phyloP scores from a whole-genome alignment of 2,113 vertebrate genomes.

The Maccullochella peelii region DNA sequence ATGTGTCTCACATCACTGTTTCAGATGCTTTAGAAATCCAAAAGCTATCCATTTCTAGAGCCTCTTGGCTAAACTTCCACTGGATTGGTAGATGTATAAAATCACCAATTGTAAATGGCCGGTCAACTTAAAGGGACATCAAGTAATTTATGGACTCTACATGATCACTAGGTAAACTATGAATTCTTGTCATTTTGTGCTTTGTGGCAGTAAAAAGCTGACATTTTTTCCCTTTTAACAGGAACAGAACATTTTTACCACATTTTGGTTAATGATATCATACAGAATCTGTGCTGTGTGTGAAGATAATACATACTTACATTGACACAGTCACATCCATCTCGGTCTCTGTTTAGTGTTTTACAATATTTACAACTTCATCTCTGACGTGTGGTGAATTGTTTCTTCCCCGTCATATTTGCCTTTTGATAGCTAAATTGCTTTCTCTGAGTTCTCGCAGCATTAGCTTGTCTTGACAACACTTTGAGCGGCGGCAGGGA shows the following conservation, averaged over 20 bases:
- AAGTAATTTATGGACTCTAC: background rate
- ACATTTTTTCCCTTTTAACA: background rate
- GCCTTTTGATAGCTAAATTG: slow-evolving; percentile 65
- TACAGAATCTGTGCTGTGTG: background rate
- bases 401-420: slow-evolving; percentile 20
- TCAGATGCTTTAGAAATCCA: background rate
- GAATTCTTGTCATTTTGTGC: background rate
- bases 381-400: slow-evolving; percentile 33
- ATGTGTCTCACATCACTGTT: background rate
- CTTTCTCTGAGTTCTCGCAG: slow-evolving; percentile 30
- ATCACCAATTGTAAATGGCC: background rate
- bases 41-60: background rate
- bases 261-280: slow-evolving; percentile 1
- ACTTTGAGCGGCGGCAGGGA: slow-evolving; percentile 24
- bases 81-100: too few relatives aligned
- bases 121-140: background rate
- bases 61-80: background rate
- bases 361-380: slow-evolving; percentile 40
- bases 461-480: slow-evolving; percentile 57
- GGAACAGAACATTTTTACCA: background rate
- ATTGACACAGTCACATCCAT: slow-evolving; percentile 24
- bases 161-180: background rate
- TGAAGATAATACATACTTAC: slow-evolving; percentile 4
- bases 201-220: background rate
- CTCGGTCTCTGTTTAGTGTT: slow-evolving; percentile 19